A percentile compares a stretch with the other conserved stretches of the same genome.
Evolutionary conservation across 2,113 vertebrate genomes (phyloP).

Genomic region (Cinclus mexicanus): DNA sequence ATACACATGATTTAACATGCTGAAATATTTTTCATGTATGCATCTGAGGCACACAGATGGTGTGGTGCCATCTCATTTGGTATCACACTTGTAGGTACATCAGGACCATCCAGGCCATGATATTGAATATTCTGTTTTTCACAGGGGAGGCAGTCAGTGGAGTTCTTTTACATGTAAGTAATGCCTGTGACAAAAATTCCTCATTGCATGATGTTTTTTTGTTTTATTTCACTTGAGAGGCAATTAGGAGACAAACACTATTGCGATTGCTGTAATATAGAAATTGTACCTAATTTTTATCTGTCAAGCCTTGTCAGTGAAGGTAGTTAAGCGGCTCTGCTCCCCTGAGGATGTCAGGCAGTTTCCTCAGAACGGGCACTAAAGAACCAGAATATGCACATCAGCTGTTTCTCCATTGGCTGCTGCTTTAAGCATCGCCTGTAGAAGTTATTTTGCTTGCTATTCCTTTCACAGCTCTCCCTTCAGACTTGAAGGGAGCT

Average conservation of each 20-base stretch:
- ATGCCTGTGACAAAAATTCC: neutral
- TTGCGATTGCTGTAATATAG: neutral
- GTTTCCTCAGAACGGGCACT: slow-evolving; percentile 24
- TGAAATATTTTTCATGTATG: neutral
- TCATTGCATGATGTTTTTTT: neutral
- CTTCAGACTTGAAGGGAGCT: slow-evolving; percentile 25
- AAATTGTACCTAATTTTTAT: slow-evolving; percentile 45
- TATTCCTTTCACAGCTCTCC: neutral
- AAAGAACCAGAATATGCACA: neutral
- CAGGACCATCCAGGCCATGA: neutral
- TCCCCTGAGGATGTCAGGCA: slow-evolving; percentile 1
- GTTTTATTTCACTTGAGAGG: neutral
- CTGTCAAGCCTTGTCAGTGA: slow-evolving; percentile 31
- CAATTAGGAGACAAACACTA: slow-evolving; percentile 47
- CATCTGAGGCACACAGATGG: neutral
- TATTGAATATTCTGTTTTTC: slow-evolving; percentile 14
- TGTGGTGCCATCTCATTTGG: neutral
- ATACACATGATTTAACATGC: neutral
- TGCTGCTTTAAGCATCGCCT: neutral
- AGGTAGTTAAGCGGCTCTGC: slow-evolving; percentile 29
- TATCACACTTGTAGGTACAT: neutral
- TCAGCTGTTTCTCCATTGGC: neutral
- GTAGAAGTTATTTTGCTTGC: neutral
- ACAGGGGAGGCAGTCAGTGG: neutral
- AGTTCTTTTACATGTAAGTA: neutral